phyloP scores from a whole-genome alignment of 2,888 invertebrate genomes.

The Ernsta delagoae region DNA sequence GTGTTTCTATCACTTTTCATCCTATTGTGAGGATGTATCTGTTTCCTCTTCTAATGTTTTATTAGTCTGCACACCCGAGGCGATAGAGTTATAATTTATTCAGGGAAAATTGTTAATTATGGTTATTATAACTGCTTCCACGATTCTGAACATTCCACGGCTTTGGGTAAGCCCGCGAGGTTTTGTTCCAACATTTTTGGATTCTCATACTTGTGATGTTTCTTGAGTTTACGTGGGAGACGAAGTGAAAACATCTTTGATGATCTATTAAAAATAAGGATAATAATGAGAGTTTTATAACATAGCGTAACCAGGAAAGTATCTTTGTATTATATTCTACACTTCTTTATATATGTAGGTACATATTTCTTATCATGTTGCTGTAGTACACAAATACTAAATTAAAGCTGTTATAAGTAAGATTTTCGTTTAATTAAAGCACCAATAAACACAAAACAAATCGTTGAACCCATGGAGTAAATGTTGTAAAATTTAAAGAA shows the following conservation, averaged over 20 bases:
- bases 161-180: slow-evolving; percentile 43
- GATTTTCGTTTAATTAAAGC: too few relatives aligned
- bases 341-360: too few relatives aligned
- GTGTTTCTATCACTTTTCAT: slow-evolving; percentile 45
- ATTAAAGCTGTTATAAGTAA: too few relatives aligned
- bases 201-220: background rate
- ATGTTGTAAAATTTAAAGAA: slow-evolving; percentile 17
- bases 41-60: slow-evolving; percentile 50
- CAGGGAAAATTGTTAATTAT: slow-evolving; percentile 74
- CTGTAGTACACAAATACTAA: too few relatives aligned
- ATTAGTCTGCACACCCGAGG: slow-evolving; percentile 64
- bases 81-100: slow-evolving; percentile 76
- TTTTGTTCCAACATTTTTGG: slow-evolving; percentile 14
- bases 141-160: slow-evolving; percentile 61
- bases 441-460: background rate
- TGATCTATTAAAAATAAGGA: too few relatives aligned
- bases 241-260: too few relatives aligned
- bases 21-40: slow-evolving; percentile 16
- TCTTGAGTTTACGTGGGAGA: too few relatives aligned
- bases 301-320: too few relatives aligned
- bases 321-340: too few relatives aligned
- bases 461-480: background rate
- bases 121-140: slow-evolving; percentile 71
- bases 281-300: too few relatives aligned
- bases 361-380: too few relatives aligned